Percentiles rank a stretch among this genome's conserved stretches.
Evolutionary conservation across 2,888 invertebrate species (phyloP).

Genomic region (Teleiodes luculella): DNA sequence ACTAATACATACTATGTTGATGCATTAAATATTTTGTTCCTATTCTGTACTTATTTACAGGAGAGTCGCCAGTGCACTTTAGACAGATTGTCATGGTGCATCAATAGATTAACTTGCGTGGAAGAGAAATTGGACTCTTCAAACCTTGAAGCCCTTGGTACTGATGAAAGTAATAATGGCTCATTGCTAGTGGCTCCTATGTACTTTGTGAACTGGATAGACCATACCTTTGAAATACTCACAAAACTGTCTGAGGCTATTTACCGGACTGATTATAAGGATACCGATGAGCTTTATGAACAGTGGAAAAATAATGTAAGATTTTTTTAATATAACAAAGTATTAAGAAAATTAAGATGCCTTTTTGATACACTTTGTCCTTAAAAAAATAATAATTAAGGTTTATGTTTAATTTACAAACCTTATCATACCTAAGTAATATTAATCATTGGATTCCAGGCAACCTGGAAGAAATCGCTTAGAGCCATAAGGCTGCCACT

Average conservation of each 20-base stretch:
- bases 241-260: slow-evolving; percentile 50
- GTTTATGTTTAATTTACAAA: too few species aligned
- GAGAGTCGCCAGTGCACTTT: slow-evolving; percentile 58
- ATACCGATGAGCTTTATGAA: slow-evolving; percentile 33
- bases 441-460: too few species aligned
- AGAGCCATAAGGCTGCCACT: too few species aligned
- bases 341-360: too few species aligned
- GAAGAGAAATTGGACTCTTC: not conserved
- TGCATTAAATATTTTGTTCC: too few species aligned
- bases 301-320: slow-evolving; percentile 58
- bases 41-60: slow-evolving; percentile 44
- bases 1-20: too few species aligned
- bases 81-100: slow-evolving; percentile 64
- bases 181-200: slow-evolving; percentile 49
- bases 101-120: slow-evolving; percentile 39
- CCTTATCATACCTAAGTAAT: too few species aligned
- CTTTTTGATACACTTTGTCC: too few species aligned
- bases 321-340: not conserved
- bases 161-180: slow-evolving; percentile 31
- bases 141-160: slow-evolving; percentile 35
- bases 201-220: slow-evolving; percentile 74
- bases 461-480: too few species aligned
- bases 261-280: slow-evolving; percentile 52
- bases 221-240: slow-evolving; percentile 64
- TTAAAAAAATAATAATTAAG: too few species aligned